Conservation (phyloP, 2,113 vertebrate genomes). For the Uria aalge region DNA sequence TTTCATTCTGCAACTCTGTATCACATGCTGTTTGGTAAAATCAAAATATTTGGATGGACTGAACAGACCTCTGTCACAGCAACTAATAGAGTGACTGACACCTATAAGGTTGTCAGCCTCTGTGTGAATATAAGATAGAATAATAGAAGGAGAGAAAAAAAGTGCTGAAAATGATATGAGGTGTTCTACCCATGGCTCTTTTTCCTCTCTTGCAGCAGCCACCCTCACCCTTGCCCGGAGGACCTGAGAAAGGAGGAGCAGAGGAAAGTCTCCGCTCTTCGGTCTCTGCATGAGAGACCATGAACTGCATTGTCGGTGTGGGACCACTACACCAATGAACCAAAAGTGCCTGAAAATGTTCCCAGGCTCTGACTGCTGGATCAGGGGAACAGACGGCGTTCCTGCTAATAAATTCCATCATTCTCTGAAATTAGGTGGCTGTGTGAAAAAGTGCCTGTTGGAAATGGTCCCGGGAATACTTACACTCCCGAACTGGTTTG, state of each 20-base stretch:
- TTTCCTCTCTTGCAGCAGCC: background rate
- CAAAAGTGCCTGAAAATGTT: background rate
- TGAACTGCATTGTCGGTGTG: background rate
- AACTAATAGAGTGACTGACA: background rate
- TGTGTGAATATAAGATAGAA: background rate
- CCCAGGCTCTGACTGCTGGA: background rate
- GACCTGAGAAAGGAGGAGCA: background rate
- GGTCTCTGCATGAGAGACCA: background rate
- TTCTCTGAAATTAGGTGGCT: conserved; percentile 7
- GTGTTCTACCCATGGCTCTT: background rate
- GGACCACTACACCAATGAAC: background rate
- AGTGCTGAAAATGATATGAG: background rate
- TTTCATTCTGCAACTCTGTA: background rate
- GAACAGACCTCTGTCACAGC: background rate
- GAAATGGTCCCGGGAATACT: conserved; percentile 19
- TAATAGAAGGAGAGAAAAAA: background rate
- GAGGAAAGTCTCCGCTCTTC: background rate
- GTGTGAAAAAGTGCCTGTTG: conserved; percentile 5
- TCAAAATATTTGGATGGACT: background rate
- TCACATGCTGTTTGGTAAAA: background rate
- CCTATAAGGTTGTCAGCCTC: background rate
- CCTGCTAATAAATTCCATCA: background rate
- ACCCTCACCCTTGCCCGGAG: background rate
- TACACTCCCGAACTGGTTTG: background rate
- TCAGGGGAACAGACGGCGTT: background rate